phyloP scores from a whole-genome alignment of 2,797 vertebrate genomes.

The Taeniopygia guttata region DNA sequence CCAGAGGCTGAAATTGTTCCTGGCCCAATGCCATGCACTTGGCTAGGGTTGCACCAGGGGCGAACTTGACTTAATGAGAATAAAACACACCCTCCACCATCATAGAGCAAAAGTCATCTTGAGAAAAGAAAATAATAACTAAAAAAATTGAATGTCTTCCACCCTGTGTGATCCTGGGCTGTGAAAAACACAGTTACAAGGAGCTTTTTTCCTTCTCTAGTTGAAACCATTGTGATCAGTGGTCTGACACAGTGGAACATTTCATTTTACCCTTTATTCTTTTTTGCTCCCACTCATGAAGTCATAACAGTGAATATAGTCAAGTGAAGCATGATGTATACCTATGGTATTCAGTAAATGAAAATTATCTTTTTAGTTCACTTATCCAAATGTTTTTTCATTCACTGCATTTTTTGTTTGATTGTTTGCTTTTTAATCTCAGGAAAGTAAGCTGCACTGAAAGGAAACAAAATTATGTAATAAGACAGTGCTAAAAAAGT shows the following conservation, averaged over 20 bases:
- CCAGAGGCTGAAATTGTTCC: neutral
- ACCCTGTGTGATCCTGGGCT: neutral
- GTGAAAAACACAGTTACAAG: neutral
- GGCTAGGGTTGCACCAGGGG: neutral
- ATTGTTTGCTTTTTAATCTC: neutral
- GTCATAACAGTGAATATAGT: neutral
- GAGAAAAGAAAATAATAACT: conserved; percentile 4
- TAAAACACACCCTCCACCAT: neutral
- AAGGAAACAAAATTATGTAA: neutral
- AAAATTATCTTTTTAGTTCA: neutral
- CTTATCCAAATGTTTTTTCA: neutral
- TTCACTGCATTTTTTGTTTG: neutral
- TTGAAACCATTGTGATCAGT: neutral
- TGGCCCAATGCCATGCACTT: neutral
- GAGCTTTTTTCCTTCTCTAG: neutral
- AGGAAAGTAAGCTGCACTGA: neutral
- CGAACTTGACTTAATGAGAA: neutral
- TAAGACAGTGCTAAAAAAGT: neutral
- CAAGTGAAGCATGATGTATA: neutral
- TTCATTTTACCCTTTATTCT: neutral
- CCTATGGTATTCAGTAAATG: neutral
- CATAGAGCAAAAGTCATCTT: neutral
- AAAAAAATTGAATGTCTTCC: neutral
- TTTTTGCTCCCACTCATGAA: neutral
- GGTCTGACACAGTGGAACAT: neutral